Conservation (phyloP, 2,888 invertebrate genomes). For the Pseudococcus jackbeardsleyi region DNA sequence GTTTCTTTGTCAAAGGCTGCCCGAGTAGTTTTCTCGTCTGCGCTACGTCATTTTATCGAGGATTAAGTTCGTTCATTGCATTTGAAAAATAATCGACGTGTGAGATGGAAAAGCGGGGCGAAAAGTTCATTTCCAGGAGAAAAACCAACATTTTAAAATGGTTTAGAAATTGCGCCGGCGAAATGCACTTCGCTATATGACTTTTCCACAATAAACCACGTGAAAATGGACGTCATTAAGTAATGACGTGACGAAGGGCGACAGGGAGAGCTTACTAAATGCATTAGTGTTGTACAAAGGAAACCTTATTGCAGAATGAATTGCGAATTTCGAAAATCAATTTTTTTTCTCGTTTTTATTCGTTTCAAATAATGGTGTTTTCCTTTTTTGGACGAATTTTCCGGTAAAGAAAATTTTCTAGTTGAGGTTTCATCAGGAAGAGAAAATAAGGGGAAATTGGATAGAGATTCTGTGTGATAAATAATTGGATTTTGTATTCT, state of each 20-base stretch:
- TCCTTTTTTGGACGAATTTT: background rate
- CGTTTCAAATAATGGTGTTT: background rate
- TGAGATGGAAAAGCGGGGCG: background rate
- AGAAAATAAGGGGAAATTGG: too few relatives aligned
- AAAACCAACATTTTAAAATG: conserved; percentile 29
- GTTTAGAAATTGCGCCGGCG: background rate
- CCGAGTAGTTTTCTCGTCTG: conserved; percentile 10
- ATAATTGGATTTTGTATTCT: too few relatives aligned
- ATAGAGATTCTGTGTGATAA: background rate
- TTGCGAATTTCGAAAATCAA: conserved; percentile 4
- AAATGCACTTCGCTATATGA: conserved; percentile 14
- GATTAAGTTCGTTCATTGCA: conserved; percentile 36
- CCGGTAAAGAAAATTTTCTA: background rate
- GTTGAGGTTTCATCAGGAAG: background rate
- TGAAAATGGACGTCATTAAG: conserved; percentile 40
- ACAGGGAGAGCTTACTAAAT: background rate
- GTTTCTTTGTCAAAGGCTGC: conserved; percentile 14
- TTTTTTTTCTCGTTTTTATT: background rate
- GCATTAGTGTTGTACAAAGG: conserved; percentile 17
- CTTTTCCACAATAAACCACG: conserved; percentile 25
- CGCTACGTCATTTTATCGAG: conserved; percentile 24
- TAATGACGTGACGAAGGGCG: background rate
- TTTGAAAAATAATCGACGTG: conserved; percentile 38
- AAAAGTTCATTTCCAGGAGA: background rate
- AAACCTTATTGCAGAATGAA: conserved; percentile 11